Conservation (phyloP, 2,888 invertebrate genomes). For the Diploptera punctata region DNA sequence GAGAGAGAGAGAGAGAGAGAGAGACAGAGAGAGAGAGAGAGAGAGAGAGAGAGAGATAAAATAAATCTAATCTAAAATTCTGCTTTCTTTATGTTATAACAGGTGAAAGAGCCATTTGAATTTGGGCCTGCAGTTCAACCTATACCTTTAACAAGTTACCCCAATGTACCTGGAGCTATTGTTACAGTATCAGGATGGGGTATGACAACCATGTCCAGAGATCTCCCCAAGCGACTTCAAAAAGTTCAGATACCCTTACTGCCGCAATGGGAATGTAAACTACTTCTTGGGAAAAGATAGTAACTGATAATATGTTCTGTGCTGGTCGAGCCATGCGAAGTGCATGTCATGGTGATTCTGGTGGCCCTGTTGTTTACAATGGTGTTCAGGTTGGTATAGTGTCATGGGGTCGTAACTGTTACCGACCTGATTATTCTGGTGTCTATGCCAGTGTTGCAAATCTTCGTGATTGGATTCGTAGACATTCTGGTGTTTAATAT, state of each 20-base stretch:
- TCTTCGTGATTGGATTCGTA: neutral
- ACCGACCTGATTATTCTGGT: too few relatives aligned
- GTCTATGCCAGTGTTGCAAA: constrained; percentile 22
- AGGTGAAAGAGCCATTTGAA: neutral
- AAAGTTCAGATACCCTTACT: neutral
- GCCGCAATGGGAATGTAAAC: neutral
- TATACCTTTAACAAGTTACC: neutral
- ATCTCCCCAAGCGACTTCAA: neutral
- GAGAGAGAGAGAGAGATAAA: too few relatives aligned
- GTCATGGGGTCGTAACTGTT: constrained; percentile 25
- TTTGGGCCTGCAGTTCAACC: neutral
- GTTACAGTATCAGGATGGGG: neutral
- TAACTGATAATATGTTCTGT: constrained; percentile 60
- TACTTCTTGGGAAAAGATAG: constrained; percentile 30
- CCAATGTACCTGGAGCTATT: neutral
- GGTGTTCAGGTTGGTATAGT: constrained; percentile 17
- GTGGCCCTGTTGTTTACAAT: constrained; percentile 17
- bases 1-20: too few relatives aligned
- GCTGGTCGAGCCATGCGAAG: constrained; percentile 59
- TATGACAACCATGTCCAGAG: neutral
- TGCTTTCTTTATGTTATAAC: too few relatives aligned
- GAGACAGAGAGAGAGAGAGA: too few relatives aligned
- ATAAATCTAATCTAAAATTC: too few relatives aligned
- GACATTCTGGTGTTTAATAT: neutral
- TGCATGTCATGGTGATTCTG: constrained; percentile 56